Evolutionary conservation across 2,797 vertebrate species (phyloP), one percentile per base, ranked within the genome.

Genomic region (Eulemur rubriventer): DNA sequence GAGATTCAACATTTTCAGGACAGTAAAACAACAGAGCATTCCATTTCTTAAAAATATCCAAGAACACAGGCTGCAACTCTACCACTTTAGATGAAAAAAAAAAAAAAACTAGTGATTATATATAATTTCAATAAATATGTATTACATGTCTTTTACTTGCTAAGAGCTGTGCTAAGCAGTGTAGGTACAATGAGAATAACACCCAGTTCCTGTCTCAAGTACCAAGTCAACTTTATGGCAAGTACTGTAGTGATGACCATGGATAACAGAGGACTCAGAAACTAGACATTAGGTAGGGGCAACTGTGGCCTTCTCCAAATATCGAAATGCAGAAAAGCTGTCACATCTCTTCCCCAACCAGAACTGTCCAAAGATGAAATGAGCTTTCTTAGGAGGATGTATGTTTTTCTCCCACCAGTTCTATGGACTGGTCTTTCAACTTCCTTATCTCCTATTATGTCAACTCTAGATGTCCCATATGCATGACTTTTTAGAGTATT

Each of bases 221-320:
- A 43, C 0, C 16, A 26, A 8, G 10, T 33, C n/a, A 50, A 38
- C 22, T 5, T 0, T 52, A 22, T 7, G 38, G 35, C 30, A 43
- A 38, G 33, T 9, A 14, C 7, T 5, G 0, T 4, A 12, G 11
- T 65, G 24, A 6, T 33, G 13, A 73, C 11, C 1, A 3, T 1
- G 3, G 17, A 78, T 17, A 35, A 13, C 14, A 33, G 20, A 55
- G 38, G 33, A 63, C 22, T 82, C 30, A 6, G 81, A 33, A 43
- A 20, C 3, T 7, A 13, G 35, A 48, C 20, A 0, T 22, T 26
- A 35, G 55, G 0, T 26, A 33, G 52, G 63, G 41, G 30, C 4
- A 65, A 28, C 16, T 11, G 22, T 13, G 35, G n/a, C 28, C 50
- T 4, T 91, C 48, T 67, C 18, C 3, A 46, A 20, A 61, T 72